Evolutionary conservation across 2,113 vertebrate species (phyloP).

Genomic region (Oreotragus oreotragus): DNA sequence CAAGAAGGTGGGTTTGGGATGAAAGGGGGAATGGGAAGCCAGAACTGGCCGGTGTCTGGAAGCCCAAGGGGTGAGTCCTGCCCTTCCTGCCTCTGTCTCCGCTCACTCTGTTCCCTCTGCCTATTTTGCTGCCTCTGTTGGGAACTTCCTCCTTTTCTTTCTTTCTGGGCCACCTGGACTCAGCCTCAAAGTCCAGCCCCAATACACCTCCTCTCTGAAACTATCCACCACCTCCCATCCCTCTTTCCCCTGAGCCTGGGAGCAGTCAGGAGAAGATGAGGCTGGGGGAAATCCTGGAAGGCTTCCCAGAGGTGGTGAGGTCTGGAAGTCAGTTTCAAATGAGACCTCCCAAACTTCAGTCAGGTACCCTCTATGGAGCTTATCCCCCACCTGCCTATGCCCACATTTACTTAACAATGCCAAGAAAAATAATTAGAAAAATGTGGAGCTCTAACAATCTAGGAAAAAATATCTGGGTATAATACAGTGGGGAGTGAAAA

Average conservation of each 20-base stretch:
- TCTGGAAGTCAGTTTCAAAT: background rate
- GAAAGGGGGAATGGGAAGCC: rapidly evolving
- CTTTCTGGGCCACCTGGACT: background rate
- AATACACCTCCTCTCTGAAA: background rate
- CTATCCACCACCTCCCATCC: background rate
- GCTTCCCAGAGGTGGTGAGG: background rate
- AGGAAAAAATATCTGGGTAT: background rate
- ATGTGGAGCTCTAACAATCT: background rate
- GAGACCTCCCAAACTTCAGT: background rate
- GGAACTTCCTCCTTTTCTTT: background rate
- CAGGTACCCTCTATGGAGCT: too few species aligned
- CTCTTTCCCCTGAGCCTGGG: background rate
- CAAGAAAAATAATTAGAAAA: background rate
- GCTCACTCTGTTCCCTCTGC: background rate
- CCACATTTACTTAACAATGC: background rate
- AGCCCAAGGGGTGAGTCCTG: rapidly evolving
- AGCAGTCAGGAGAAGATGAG: background rate
- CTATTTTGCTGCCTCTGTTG: background rate
- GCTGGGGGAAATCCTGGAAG: background rate
- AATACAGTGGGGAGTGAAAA: background rate
- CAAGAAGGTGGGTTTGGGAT: background rate
- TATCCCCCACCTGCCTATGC: background rate
- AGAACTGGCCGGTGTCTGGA: background rate
- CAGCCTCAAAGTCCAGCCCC: background rate
- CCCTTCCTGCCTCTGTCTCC: background rate